These are phyloP conservation scores for Peromyscus californicus DNA, from an alignment of 2,113 vertebrate species.

Conservation along the genomic window DNA sequence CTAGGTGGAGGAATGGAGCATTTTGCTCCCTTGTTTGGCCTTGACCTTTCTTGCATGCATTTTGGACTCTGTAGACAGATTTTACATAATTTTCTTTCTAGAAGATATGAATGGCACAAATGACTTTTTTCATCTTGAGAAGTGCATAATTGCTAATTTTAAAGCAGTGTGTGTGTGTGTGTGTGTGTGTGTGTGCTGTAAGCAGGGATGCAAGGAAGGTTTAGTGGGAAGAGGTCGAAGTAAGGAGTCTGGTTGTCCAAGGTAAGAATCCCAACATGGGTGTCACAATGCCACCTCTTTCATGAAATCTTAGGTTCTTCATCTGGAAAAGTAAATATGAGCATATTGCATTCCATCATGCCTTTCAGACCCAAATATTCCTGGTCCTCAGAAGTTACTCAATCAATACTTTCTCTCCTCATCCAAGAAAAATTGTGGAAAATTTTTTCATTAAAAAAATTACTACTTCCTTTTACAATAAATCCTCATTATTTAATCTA, in stretches of 20 bases:
- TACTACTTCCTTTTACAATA: neutral
- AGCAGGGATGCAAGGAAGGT: neutral
- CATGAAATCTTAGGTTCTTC: neutral
- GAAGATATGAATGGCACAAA: neutral
- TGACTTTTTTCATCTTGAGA: neutral
- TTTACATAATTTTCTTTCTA: neutral
- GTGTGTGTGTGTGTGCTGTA: neutral
- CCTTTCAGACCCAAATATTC: slow-evolving; percentile 6
- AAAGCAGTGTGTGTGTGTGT: neutral
- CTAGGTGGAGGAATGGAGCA: slow-evolving; percentile 44
- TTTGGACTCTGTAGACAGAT: neutral
- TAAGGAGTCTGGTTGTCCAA: neutral
- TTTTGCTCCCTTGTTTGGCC: neutral
- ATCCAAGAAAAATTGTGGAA: neutral
- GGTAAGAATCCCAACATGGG: neutral
- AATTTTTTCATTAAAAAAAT: slow-evolving; percentile 45
- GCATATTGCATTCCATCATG: neutral
- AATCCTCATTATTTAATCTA: slow-evolving; percentile 1
- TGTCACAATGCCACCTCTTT: neutral
- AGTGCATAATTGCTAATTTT: neutral
- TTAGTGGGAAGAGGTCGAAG: neutral
- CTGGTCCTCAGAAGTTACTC: neutral
- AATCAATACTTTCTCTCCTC: slow-evolving; percentile 12
- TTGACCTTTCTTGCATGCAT: neutral
- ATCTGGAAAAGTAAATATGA: neutral